A percentile compares a stretch with the other conserved stretches of the same genome.
Conservation (phyloP, 1,140 invertebrate species). For the Trissolcus basalis region DNA sequence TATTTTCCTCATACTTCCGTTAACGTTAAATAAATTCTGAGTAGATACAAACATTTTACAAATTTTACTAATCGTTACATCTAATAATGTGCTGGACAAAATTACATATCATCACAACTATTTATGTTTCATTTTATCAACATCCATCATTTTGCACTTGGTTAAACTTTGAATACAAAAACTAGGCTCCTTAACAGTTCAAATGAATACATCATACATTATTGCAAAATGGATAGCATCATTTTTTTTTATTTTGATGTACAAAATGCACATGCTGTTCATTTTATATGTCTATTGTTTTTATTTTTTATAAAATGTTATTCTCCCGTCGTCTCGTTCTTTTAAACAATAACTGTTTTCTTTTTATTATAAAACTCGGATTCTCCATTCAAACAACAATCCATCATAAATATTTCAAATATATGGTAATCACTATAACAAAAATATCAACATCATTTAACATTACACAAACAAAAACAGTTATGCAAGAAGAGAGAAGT, state of each 20-base stretch:
- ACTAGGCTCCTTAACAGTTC: slow-evolving; percentile 53
- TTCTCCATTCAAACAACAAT: slow-evolving; percentile 37
- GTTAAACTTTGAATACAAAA: slow-evolving; percentile 56
- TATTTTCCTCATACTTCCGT: slow-evolving; percentile 40
- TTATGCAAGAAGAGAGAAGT: slow-evolving; percentile 44
- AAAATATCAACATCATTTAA: slow-evolving; percentile 32
- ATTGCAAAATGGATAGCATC: slow-evolving; percentile 34
- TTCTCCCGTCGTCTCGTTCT: slow-evolving; percentile 11
- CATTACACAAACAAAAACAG: slow-evolving; percentile 33
- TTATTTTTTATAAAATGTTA: slow-evolving; percentile 33
- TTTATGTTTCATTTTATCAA: slow-evolving; percentile 53
- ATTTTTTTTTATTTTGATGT: slow-evolving; percentile 36
- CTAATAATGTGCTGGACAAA: slow-evolving; percentile 48
- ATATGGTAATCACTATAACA: slow-evolving; percentile 29
- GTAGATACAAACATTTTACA: slow-evolving; percentile 55
- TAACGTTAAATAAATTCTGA: slow-evolving; percentile 54
- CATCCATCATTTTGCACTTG: slow-evolving; percentile 41
- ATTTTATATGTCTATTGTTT: slow-evolving; percentile 11
- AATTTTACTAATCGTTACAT: slow-evolving; percentile 37
- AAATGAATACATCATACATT: slow-evolving; percentile 42
- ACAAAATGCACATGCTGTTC: slow-evolving; percentile 35
- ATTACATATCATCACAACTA: slow-evolving; percentile 52
- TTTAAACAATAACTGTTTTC: slow-evolving; percentile 15
- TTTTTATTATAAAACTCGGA: slow-evolving; percentile 18
- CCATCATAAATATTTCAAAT: slow-evolving; percentile 42